These are phyloP conservation scores for Artemia sp. DNA, from an alignment of 2,888 invertebrate species.

Conservation along the genomic window DNA sequence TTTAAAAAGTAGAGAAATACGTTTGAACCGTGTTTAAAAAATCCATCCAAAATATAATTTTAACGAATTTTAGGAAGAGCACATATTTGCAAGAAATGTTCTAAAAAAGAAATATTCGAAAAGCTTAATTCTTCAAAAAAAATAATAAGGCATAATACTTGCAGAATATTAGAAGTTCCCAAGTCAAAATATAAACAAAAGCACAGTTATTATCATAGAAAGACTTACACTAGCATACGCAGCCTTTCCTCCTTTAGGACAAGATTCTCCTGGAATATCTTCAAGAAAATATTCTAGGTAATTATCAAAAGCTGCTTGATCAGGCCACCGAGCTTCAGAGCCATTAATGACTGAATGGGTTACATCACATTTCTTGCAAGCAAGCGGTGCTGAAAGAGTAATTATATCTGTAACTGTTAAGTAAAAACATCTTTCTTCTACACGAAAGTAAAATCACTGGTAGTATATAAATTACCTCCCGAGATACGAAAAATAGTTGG, in stretches of 20 bases:
- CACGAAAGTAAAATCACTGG: conserved; percentile 21
- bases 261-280: conserved; percentile 55
- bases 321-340: conserved; percentile 42
- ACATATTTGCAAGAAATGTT: too few species aligned
- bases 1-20: too few species aligned
- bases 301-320: conserved; percentile 43
- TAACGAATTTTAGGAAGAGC: too few species aligned
- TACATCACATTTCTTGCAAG: background rate
- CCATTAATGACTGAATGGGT: conserved; percentile 33
- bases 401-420: conserved; percentile 20
- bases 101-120: too few species aligned
- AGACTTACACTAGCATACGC: conserved; percentile 50
- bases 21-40: too few species aligned
- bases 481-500: background rate
- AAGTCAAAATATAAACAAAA: too few species aligned
- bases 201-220: background rate
- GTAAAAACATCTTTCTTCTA: conserved; percentile 1
- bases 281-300: conserved; percentile 63
- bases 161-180: too few species aligned
- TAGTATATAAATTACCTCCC: conserved; percentile 9
- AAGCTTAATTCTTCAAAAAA: too few species aligned
- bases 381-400: background rate
- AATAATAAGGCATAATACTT: too few species aligned
- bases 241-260: conserved; percentile 70
- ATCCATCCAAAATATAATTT: too few species aligned